Percentiles rank a stretch among this genome's conserved stretches.
Conservation (phyloP, 53 echinoderm and acorn worm species). For the Glandiceps talaboti region DNA sequence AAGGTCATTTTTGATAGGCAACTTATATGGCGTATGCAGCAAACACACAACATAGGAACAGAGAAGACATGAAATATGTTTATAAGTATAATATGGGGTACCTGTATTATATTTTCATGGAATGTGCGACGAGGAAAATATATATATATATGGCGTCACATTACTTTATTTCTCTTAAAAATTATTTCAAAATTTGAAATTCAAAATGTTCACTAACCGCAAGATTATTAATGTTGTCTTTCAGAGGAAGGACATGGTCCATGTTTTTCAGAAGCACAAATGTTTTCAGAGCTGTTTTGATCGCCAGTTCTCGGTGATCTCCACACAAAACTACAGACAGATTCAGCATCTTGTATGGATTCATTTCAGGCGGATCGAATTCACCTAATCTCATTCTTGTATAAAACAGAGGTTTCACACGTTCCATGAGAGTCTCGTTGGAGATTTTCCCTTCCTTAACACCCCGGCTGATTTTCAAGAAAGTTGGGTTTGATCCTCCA, state of each 20-base stretch:
- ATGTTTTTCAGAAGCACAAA: slow-evolving; percentile 82
- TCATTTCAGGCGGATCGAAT: slow-evolving; percentile 59
- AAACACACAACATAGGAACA: too few relatives aligned
- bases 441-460: slow-evolving; percentile 28
- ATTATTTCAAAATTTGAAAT: too few relatives aligned
- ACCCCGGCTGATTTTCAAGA: slow-evolving; percentile 28
- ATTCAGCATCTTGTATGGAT: slow-evolving; percentile 49
- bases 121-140: too few relatives aligned
- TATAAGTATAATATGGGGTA: too few relatives aligned
- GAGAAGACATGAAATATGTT: too few relatives aligned
- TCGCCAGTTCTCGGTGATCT: slow-evolving; percentile 38
- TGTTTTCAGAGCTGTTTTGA: slow-evolving; percentile 45
- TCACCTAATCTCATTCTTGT: slow-evolving; percentile 76
- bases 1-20: too few relatives aligned
- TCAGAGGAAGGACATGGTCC: slow-evolving; percentile 5
- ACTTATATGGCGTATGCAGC: too few relatives aligned
- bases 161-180: too few relatives aligned
- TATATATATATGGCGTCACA: too few relatives aligned
- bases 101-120: too few relatives aligned
- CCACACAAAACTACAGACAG: slow-evolving; percentile 27
- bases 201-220: too few relatives aligned
- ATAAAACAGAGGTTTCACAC: slow-evolving; percentile 62
- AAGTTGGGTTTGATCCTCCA: slow-evolving; percentile 12
- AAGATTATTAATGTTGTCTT: too few relatives aligned
- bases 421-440: slow-evolving; percentile 13